Conservation (phyloP, 2,113 vertebrate genomes). For the Menura novaehollandiae region DNA sequence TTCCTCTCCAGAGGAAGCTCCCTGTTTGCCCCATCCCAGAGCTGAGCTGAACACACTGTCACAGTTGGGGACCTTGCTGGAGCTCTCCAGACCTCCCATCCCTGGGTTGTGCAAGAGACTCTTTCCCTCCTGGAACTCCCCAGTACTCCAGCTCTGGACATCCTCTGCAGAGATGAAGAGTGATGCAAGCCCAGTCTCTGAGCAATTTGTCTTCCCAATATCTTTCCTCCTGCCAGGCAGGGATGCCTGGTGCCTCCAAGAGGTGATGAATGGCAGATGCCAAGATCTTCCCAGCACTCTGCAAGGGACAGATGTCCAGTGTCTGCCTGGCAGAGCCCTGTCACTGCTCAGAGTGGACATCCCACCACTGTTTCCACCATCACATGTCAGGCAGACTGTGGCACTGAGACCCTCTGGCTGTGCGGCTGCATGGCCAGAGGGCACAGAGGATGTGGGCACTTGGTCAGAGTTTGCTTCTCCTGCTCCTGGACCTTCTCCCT, state of each 20-base stretch:
- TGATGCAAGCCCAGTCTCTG: neutral
- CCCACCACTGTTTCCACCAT: neutral
- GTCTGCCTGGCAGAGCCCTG: neutral
- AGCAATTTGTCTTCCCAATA: neutral
- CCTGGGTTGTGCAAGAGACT: fast-evolving
- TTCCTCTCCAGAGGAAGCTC: neutral
- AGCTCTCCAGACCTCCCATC: neutral
- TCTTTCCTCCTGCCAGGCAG: neutral
- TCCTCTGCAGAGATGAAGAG: too few relatives aligned
- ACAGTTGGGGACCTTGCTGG: fast-evolving
- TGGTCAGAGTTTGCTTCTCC: neutral
- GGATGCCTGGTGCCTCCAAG: neutral
- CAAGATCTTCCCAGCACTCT: neutral
- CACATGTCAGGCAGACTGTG: neutral
- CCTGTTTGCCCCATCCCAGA: neutral
- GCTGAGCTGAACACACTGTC: fast-evolving
- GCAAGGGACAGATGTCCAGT: neutral
- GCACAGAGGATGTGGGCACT: neutral
- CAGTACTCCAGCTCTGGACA: neutral
- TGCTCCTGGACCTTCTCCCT: neutral
- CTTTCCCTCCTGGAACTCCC: neutral
- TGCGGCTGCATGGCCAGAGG: neutral
- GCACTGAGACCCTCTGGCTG: neutral
- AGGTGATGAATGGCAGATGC: neutral
- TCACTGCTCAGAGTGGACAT: neutral